These are phyloP conservation scores for Cydia amplana DNA, from an alignment of 1,140 invertebrate genomes.

Conservation along the genomic window DNA sequence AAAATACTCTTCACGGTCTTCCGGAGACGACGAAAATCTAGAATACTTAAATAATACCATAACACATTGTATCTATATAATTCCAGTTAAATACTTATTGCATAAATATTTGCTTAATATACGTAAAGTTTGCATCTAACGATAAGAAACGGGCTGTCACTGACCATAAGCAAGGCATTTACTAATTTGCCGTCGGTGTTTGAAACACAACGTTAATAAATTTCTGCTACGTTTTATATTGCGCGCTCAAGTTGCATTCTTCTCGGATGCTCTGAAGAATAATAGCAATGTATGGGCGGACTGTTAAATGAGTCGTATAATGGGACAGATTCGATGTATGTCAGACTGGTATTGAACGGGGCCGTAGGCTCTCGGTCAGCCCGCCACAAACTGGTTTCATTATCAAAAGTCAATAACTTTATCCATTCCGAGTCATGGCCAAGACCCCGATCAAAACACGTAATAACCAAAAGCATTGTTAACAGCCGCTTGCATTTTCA, in stretches of 20 bases:
- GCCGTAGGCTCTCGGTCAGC: conserved; percentile 71
- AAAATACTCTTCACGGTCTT: background rate
- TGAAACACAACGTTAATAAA: background rate
- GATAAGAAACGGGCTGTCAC: conserved; percentile 48
- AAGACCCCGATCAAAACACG: conserved; percentile 57
- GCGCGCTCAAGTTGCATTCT: conserved; percentile 40
- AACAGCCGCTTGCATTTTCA: conserved; percentile 20
- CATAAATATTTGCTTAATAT: conserved; percentile 38
- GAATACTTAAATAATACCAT: background rate
- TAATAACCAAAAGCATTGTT: conserved; percentile 54
- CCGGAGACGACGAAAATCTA: background rate
- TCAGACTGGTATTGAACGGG: conserved; percentile 71
- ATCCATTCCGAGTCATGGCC: conserved; percentile 76
- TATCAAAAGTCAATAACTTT: conserved; percentile 80
- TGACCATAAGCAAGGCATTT: conserved; percentile 50
- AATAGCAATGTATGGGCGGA: conserved; percentile 52
- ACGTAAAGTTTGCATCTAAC: conserved; percentile 39
- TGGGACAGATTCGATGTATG: conserved; percentile 46
- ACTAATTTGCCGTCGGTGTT: conserved; percentile 20
- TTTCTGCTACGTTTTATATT: conserved; percentile 44
- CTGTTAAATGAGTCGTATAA: conserved; percentile 44
- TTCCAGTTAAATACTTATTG: background rate
- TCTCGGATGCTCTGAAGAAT: conserved; percentile 38
- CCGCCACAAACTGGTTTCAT: conserved; percentile 76
- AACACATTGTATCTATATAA: background rate